Evolutionary conservation across 2,888 invertebrate genomes (phyloP), one percentile per base, ranked within the genome.

Genomic region (Lepas anatifera): DNA sequence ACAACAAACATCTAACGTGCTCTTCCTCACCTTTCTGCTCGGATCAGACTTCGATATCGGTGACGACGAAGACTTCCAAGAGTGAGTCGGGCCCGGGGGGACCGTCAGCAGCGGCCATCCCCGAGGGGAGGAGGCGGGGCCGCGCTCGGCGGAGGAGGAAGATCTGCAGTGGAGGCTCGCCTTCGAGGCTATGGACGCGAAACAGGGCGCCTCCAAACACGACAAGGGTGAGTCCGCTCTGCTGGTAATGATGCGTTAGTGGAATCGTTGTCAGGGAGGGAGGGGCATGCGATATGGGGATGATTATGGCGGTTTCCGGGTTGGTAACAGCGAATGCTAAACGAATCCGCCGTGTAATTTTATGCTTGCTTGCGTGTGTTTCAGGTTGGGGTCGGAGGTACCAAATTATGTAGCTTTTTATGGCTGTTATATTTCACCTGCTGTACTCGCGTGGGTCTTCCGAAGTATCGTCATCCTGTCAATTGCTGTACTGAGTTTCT

Each of bases 141-240:
- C 35, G 27, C 68, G 58, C 41, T 70, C 70, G 10, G 67, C 69
- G 10, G 68, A 64, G 13, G 73, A 73, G 1, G 72, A 73, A 73
- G 77, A 78, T 69, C 74, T 78, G 29, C 74, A 75, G 52, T 75
- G 79, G 70, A 74, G 78, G 68, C 73, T 79, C 35, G 76, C 77
- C 67, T 78, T 78, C 46, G 78, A 79, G 68, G 77, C 80, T 70
- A 78, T 81, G 79, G 82, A 83, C 70, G 81, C 81, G 69, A 82
- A 82, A 75, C 74, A 82, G 77, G 78, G 29, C 32, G 50, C 25
- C n/a, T 35, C 2, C 50, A 52, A 52, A 29, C 52, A 52, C 29
- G 52, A 22, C 29, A 52, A 52, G 52, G 52, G 52, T 52, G 52
- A 32, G 52, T 32, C n/a, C n/a, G n/a, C n/a, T n/a, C n/a, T n/a